Evolutionary conservation across 2,888 invertebrate species (phyloP), one percentile per base, ranked within the genome.

Genomic region (Heliconius aoede): DNA sequence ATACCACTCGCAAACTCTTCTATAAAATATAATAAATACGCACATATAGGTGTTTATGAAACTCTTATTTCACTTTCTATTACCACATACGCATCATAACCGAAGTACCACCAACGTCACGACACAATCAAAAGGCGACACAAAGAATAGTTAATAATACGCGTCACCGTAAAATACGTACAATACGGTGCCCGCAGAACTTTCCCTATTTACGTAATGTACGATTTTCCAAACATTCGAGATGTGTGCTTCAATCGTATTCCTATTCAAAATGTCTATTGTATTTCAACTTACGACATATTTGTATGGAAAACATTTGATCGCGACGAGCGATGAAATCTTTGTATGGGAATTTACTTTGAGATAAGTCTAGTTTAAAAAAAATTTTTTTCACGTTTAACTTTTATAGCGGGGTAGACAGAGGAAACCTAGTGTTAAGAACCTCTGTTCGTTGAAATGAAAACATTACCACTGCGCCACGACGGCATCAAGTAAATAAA

Each of bases 161-260:
- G 62, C 69, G 46, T 68, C 58, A 60, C 30, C 18, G 77, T 40
- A 30, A 65, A 28, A 40, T n/a, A 71, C 76, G 76, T 76, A 78
- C 78, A 76, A 76, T 76, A 67, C 65, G 58, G 40, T 26, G 51
- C 69, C 69, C 69, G 71, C 72, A 21, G 62, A 62, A 74, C 78
- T 78, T 78, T 78, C 77, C 60, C 72, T 69, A 72, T 72, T 76
- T 76, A 71, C 65, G 65, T 72, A 76, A 76, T 67, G 72, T 72
- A 72, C 72, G 73, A 78, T 78, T 74, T 78, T 79, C 76, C 78
- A 73, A 79, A 76, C 77, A 81, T 78, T 61, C n/a, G 79, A 79
- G 72, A 64, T 51, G 75, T 72, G 73, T 46, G 73, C 75, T 76
- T 77, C 79, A 80, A 80, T 79, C 68, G 74, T 60, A 36, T 36